Evolutionary conservation across 2,888 invertebrate species (phyloP).

Genomic region (Callimorpha dominula): DNA sequence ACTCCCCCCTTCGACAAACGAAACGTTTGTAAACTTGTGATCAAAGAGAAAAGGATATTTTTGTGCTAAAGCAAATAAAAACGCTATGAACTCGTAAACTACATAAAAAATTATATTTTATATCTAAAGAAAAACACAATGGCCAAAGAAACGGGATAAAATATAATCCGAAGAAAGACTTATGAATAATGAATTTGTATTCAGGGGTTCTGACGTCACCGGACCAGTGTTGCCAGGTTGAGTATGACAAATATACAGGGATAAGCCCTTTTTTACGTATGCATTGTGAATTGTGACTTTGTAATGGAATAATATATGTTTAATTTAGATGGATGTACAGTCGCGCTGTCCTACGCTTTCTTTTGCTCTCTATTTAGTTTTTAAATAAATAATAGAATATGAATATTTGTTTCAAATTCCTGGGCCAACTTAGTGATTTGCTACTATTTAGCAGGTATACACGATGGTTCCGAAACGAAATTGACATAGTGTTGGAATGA

Average conservation of each 20-base stretch:
- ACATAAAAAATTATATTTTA: constrained; percentile 48
- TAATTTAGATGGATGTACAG: not conserved
- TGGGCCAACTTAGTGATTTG: too few species aligned
- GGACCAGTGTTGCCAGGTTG: constrained; percentile 28
- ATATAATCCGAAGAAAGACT: constrained; percentile 49
- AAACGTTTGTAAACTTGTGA: constrained; percentile 22
- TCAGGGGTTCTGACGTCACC: constrained; percentile 38
- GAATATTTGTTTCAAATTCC: too few species aligned
- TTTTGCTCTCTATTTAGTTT: not conserved
- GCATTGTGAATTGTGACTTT: not conserved
- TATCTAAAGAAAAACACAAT: constrained; percentile 48
- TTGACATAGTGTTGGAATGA: too few species aligned
- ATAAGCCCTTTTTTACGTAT: not conserved
- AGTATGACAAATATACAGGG: constrained; percentile 4
- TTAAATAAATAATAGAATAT: not conserved
- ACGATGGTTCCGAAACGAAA: too few species aligned
- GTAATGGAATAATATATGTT: not conserved
- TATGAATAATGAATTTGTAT: constrained; percentile 53
- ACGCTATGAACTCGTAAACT: constrained; percentile 46
- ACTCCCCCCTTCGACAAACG: constrained; percentile 26
- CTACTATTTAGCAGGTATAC: too few species aligned
- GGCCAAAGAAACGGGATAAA: constrained; percentile 37
- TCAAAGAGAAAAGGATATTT: constrained; percentile 41
- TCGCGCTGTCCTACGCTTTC: not conserved
- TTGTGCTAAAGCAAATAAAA: constrained; percentile 43